Evolutionary conservation across 2,888 invertebrate genomes (phyloP), one percentile per base, ranked within the genome.

Genomic region (Dicranocentrus wangi): DNA sequence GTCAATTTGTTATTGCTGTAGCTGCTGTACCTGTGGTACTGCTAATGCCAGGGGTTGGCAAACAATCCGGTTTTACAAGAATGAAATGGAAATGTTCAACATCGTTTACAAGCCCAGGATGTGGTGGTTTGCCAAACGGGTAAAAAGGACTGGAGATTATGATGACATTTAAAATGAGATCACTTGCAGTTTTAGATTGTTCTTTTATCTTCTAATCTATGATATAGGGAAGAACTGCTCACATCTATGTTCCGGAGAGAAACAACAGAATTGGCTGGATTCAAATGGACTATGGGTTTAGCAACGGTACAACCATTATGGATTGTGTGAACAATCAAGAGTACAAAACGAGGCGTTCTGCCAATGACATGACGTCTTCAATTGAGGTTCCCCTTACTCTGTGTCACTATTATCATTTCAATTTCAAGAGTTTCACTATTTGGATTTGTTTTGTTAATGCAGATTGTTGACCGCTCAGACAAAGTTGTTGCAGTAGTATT

Each of bases 51-150:
- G 42, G 10, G 27, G 47, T 25, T 21, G 43, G 70, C 70, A 70
- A 42, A 55, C 39, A n/a, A 7, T 70, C 0, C 23, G 23, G 0
- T 70, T 60, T 25, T 2, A 43, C 60, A 39, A 25, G 58, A 43
- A 47, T 17, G 39, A 17, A 21, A 3, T n/a, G 1, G 70, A 70
- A 21, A 39, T 70, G 1, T 70, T 70, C 25, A 5, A 23, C 17
- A 58, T 70, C 17, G 1, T 23, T 1, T 65, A 65, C n/a, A 65
- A 42, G 21, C 65, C 65, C 8, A 39, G 42, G 2, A 15, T 65
- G 17, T 65, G 65, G 65, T 2, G 42, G 65, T 32, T 28, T n/a
- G 17, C 3, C 3, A 32, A 32, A 32, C 5, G 32, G 32, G 32
- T 32, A 32, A 32, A 10, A 32, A 32, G 3, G 10, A 10, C 5